Evolutionary conservation across 2,888 invertebrate genomes (phyloP).

Genomic region (Harpalus rufipes): DNA sequence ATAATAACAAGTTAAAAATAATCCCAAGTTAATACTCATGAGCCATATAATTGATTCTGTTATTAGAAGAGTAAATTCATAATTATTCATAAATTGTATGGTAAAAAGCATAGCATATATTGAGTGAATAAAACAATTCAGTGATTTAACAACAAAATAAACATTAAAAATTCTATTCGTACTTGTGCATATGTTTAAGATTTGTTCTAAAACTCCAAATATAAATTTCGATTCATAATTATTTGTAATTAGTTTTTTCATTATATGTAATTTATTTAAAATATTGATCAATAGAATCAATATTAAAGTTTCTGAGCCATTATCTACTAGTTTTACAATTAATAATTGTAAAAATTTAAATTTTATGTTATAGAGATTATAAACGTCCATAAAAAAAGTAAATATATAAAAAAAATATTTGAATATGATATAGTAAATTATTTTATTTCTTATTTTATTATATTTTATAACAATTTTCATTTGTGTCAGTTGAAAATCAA

Average conservation of each 20-base stretch:
- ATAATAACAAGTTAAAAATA: not conserved
- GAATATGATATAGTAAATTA: not conserved
- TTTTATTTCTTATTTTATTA: not conserved
- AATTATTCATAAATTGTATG: not conserved
- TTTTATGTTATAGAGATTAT: not conserved
- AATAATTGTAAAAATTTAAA: not conserved
- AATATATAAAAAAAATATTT: not conserved
- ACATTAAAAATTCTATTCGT: not conserved
- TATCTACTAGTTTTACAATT: not conserved
- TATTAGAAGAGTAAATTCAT: not conserved
- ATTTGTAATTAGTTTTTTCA: not conserved
- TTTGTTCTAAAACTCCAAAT: not conserved
- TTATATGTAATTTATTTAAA: not conserved
- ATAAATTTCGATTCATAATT: not conserved
- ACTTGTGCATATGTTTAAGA: not conserved
- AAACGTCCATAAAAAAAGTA: not conserved
- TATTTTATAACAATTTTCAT: not conserved
- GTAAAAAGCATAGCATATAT: not conserved
- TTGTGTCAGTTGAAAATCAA: not conserved
- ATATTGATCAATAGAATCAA: not conserved
- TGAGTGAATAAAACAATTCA: not conserved
- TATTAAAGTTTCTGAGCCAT: not conserved
- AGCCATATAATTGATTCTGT: not conserved
- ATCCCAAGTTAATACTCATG: not conserved
- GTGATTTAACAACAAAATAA: not conserved